phyloP scores from a whole-genome alignment of 30 jellyfish, hydroid and myxozoan genomes.

The Turritopsis dohrnii region DNA sequence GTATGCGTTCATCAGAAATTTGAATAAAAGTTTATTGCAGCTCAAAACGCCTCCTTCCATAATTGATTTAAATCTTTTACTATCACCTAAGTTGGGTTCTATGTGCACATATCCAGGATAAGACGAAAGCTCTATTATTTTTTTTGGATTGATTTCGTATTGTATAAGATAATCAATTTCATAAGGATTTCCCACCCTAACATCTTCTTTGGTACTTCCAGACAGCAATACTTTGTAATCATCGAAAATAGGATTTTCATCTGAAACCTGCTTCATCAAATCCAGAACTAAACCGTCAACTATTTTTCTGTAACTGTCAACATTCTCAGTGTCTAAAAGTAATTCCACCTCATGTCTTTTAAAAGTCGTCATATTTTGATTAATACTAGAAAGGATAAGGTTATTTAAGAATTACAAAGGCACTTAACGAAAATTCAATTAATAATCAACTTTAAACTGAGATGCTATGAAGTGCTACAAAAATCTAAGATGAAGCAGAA shows the following conservation, averaged over 20 bases:
- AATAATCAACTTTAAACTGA: too few species aligned
- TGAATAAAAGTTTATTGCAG: not conserved
- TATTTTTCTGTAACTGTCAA: not conserved
- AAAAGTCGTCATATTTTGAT: too few species aligned
- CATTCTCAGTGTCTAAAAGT: too few species aligned
- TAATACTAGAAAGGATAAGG: too few species aligned
- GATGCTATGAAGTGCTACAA: too few species aligned
- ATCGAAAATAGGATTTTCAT: not conserved
- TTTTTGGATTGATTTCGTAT: not conserved
- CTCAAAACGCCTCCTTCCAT: not conserved
- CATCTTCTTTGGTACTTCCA: constrained; percentile 8
- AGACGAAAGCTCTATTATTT: not conserved
- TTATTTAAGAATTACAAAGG: too few species aligned
- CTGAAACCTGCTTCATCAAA: not conserved
- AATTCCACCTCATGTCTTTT: too few species aligned
- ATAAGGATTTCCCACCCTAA: too few species aligned
- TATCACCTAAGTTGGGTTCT: not conserved
- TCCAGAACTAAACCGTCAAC: not conserved
- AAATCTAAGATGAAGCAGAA: too few species aligned
- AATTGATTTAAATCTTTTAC: not conserved
- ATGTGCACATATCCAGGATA: not conserved
- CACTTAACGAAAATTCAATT: too few species aligned
- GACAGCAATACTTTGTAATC: constrained; percentile 5
- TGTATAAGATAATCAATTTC: constrained; percentile 13
- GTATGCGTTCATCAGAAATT: not conserved